Evolutionary conservation across 2,888 invertebrate species (phyloP).

Genomic region (Matsumyia berberina): DNA sequence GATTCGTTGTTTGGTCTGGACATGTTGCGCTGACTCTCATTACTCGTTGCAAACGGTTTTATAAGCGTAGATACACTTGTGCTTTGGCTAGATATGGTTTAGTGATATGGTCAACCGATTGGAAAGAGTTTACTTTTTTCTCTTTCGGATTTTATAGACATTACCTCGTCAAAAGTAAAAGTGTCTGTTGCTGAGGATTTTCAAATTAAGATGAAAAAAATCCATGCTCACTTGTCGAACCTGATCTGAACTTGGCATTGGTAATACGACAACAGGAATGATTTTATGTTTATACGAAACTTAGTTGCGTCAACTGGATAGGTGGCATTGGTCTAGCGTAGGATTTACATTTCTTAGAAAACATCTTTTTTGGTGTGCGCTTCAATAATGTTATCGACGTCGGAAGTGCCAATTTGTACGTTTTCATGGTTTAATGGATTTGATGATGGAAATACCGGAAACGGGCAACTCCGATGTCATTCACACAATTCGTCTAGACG

Average conservation of each 20-base stretch:
- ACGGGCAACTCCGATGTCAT: too few species aligned
- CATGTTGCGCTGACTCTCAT: not conserved
- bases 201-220: not conserved
- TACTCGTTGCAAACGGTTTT: not conserved
- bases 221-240: constrained; percentile 1
- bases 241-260: constrained; percentile 19
- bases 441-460: too few species aligned
- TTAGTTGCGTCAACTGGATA: constrained; percentile 14
- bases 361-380: too few species aligned
- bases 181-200: not conserved
- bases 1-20: constrained; percentile 27
- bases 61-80: not conserved
- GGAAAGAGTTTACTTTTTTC: constrained; percentile 13
- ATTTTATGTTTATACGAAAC: not conserved
- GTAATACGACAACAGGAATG: not conserved
- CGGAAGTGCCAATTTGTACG: too few species aligned
- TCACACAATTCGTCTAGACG: too few species aligned
- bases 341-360: too few species aligned
- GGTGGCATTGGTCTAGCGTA: not conserved
- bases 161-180: constrained; percentile 50
- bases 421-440: too few species aligned
- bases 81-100: constrained; percentile 18
- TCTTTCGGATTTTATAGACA: constrained; percentile 11
- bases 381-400: too few species aligned
- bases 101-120: constrained; percentile 18